Evolutionary conservation across 92 coral and sea anemone genomes (phyloP).

Genomic region (Epizoanthus fatuus): DNA sequence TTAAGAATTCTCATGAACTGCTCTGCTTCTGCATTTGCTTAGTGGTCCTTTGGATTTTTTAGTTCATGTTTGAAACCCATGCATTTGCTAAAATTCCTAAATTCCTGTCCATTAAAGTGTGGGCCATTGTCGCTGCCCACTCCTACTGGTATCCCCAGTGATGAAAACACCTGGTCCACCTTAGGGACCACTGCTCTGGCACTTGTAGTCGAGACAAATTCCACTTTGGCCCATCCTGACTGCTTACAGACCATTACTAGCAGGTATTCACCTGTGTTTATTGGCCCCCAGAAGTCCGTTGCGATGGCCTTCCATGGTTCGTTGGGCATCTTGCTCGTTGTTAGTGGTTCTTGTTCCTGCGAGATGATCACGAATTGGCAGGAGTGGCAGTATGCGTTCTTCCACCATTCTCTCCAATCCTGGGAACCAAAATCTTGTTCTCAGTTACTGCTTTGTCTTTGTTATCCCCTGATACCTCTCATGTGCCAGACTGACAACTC

Average conservation of each 20-base stretch:
- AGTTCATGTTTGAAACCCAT: slow-evolving; percentile 12
- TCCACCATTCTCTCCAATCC: slow-evolving; percentile 35
- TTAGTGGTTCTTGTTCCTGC: slow-evolving; percentile 46
- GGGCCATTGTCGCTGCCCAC: not conserved
- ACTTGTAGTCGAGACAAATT: slow-evolving; percentile 39
- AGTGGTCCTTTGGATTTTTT: slow-evolving; percentile 53
- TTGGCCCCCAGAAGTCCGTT: slow-evolving; percentile 48
- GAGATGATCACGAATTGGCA: slow-evolving; percentile 22
- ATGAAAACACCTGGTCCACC: slow-evolving; percentile 43
- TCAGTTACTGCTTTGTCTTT: slow-evolving; percentile 53
- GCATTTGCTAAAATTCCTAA: slow-evolving; percentile 16
- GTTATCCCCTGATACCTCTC: not conserved
- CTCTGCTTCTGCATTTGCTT: slow-evolving; percentile 51
- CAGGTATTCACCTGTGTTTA: slow-evolving; percentile 38
- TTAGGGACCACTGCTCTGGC: slow-evolving; percentile 38
- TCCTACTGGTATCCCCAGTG: slow-evolving; percentile 4
- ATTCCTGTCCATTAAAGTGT: slow-evolving; percentile 48
- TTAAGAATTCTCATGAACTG: too few species aligned
- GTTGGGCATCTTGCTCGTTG: slow-evolving; percentile 18
- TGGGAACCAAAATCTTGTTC: slow-evolving; percentile 56
- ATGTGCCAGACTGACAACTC: slow-evolving; percentile 58
- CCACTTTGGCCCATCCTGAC: slow-evolving; percentile 12
- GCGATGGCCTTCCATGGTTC: slow-evolving; percentile 38
- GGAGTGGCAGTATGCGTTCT: too few species aligned
- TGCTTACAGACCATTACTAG: slow-evolving; percentile 38